Conservation (phyloP, 2,888 invertebrate genomes). For the Clanis bilineata region DNA sequence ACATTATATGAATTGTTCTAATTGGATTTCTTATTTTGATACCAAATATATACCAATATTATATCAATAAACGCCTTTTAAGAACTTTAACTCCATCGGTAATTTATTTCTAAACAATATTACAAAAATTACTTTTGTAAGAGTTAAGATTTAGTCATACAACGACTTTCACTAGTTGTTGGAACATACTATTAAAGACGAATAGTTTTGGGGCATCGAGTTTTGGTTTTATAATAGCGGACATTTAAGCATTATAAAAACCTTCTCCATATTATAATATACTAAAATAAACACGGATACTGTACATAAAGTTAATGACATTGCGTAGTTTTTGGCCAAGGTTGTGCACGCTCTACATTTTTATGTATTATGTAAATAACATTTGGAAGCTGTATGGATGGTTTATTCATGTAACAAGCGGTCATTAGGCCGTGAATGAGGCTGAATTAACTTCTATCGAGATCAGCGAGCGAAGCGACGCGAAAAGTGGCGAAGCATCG, state of each 20-base stretch:
- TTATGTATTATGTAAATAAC: constrained; percentile 13
- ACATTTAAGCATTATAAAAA: neutral
- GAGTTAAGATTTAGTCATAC: neutral
- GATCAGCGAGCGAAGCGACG: neutral
- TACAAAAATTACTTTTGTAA: neutral
- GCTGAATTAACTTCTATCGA: constrained; percentile 33
- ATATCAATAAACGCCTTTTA: too few species aligned
- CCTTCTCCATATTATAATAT: neutral
- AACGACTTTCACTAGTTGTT: neutral
- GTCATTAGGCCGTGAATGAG: constrained; percentile 30
- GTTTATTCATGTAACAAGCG: constrained; percentile 19
- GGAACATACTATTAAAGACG: neutral
- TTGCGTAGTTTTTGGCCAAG: constrained; percentile 14
- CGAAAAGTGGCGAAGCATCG: neutral
- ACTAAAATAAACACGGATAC: constrained; percentile 12
- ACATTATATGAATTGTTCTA: too few species aligned
- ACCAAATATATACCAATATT: too few species aligned
- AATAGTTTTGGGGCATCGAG: neutral
- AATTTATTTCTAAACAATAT: neutral
- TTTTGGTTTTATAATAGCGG: neutral
- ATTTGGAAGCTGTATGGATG: constrained; percentile 3
- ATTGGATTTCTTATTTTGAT: too few species aligned
- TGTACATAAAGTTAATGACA: neutral
- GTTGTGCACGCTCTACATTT: constrained; percentile 5
- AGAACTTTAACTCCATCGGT: too few species aligned